Base-by-base conservation (phyloP, 2,888 invertebrate genomes). In the Epistrophe grossulariae region DNA sequence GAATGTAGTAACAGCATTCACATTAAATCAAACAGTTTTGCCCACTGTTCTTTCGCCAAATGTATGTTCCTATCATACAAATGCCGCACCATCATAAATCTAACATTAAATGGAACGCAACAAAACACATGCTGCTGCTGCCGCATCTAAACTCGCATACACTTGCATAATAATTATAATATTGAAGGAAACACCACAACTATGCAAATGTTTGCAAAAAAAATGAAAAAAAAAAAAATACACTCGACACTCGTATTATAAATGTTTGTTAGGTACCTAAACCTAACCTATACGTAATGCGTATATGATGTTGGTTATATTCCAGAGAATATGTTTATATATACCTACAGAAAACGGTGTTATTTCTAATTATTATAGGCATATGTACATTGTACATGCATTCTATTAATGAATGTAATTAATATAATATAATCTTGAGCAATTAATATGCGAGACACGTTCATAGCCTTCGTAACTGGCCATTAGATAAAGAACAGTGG, bases 21-120 rank as follows among this genome's bases (percentile, higher is more conserved):
- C 71, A 79, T 79, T 87, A 87, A 87, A 87, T 87, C 83, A 87
- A 87, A 79, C 83, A 87, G 83, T 79, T 83, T 62, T 79, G 83
- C 50, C 83, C 87, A 82, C 83, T 81, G 84, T 84, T 81, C 50
- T 35, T 68, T 59, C 52, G 72, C 80, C 71, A 66, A 76, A 80
- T 80, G 66, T 77, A 52, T 76, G 71, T 60, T 76, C 82, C 79
- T 76, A 82, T 82, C 78, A 57, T 59, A 50, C 28, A 8, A 68
- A 31, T 71, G 60, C 64, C 71, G 66, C 76, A 68, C 83, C 82
- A 76, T 82, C 85, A 79, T 82, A 87, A 79, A 85, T 85, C 70
- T 35, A 50, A 38, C 52, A 72, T 66, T 79, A 74, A 87, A 87
- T 87, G 79, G 66, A 71, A 82, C 82, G 70, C 70, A 76, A 55